Conservation (phyloP, 2,797 vertebrate species). For the Gallinago solitaria region DNA sequence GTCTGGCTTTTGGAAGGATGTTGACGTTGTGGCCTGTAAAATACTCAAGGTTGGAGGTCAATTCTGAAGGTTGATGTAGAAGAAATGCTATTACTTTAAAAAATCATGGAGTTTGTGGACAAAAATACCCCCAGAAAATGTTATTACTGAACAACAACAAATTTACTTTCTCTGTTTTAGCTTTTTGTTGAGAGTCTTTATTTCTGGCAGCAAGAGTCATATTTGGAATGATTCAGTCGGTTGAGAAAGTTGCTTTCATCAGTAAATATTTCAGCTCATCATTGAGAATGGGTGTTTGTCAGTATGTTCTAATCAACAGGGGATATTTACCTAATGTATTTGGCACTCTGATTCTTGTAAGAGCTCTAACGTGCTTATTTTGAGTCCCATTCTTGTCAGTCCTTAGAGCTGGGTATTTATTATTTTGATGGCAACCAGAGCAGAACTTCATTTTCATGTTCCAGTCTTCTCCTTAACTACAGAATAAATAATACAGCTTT, state of each 20-base stretch:
- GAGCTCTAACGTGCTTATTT: background rate
- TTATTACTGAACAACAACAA: background rate
- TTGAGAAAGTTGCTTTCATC: background rate
- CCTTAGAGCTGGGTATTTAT: background rate
- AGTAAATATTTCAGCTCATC: background rate
- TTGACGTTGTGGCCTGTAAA: background rate
- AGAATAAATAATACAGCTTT: background rate
- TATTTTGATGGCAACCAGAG: background rate
- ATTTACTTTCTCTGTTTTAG: background rate
- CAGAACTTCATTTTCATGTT: background rate
- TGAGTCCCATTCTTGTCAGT: background rate
- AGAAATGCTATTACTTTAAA: background rate
- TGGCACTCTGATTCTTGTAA: rapidly evolving
- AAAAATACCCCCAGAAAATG: rapidly evolving
- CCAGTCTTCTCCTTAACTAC: background rate
- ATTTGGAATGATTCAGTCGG: background rate
- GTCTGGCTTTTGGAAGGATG: background rate
- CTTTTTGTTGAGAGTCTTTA: background rate
- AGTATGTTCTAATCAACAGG: background rate
- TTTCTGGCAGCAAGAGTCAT: background rate
- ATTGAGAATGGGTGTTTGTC: background rate
- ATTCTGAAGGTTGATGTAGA: background rate
- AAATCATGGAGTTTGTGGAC: background rate
- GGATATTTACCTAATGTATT: background rate
- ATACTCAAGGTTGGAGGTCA: background rate